Base-by-base conservation (phyloP, 2,113 vertebrate genomes). In the Catagonus wagneri region DNA sequence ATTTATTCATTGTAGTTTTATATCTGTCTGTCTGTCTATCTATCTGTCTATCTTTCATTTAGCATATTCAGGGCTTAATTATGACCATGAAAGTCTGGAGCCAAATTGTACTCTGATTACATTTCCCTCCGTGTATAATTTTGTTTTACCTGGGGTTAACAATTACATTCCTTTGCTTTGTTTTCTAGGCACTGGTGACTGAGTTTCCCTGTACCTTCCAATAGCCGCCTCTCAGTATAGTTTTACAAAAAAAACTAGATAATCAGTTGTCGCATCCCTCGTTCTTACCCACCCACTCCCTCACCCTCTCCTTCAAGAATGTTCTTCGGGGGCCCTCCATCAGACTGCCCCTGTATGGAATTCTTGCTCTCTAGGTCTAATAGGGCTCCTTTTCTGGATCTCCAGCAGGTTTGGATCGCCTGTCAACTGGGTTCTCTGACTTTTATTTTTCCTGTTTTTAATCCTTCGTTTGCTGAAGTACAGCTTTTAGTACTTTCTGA, bases 371-470 rank as follows among this genome's bases (percentile, higher is more conserved):
- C 50, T 75, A 6, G 50, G 60, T 10, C n/a, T n/a, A 29, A 27
- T n/a, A 20, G 36, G 17, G 13, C 86, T 72, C 20, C 65, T 32
- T 78, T 80, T 68, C 60, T 14, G 1, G 68, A 8, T 83, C 56
- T 86, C 60, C 20, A 23, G 0, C 27, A 22, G 68, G 39, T 39
- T 80, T 44, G 36, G 17, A 3, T 68, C 74, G 89, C 61, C 56
- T 69, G 44, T 89, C 85, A 71, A 75, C 54, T 90, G 14, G 72
- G n/a, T 68, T 83, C 54, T 90, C 60, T 95, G 61, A 66, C 34
- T 54, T 75, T 90, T 90, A 11, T 58, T 10, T 36, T 92, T 93
- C 34, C 20, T 94, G 52, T 80, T 87, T 96, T 86, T 76, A 86
- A 86, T 81, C 54, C 63, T 84, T 89, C 7, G 10, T 89, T 94